Evolutionary conservation across 2,113 vertebrate species (phyloP), one percentile per base, ranked within the genome.

Genomic region (Meleagris gallopavo): DNA sequence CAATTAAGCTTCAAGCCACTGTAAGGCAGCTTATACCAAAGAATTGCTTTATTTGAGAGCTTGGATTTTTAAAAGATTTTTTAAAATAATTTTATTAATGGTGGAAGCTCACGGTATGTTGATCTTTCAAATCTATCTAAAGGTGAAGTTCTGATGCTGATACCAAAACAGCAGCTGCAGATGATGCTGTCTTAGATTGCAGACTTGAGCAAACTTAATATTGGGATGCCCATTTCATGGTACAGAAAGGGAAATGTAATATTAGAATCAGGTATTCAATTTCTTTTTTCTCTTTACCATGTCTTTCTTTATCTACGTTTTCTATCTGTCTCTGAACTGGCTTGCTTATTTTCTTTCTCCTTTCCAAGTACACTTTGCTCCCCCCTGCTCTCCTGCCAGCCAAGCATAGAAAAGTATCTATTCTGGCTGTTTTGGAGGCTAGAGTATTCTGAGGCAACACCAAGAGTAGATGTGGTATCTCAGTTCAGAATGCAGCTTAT

Each of bases 1-100:
- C 67, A 94, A 74, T 94, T 95, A 95, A 89, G 94, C n/a, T 80
- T 81, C 60, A 80, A 69, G 25, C 67, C 85, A 25, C 80, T 67
- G 43, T 38, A 87, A 19, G 87, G 17, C 29, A 88, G 19, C 43
- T 92, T 60, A 64, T 88, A 64, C 79, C 11, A 64, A 85, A 71
- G 16, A 91, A 76, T 91, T 83, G 62, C 60, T 85, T 93, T 11
- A 80, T 88, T 62, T 88, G 64, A 80, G 58, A n/a, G 48, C 43
- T 87, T 92, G 19, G 16, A 7, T 86, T 20, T 11, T 58, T n/a
- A n/a, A 9, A 29, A 54, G 9, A 17, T 54, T n/a, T 32, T 32
- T 15, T 34, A 29, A 29, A 54, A 29, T 30, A 54, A 85, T 70
- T 83, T 25, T 43, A 0, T 86, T 67, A 94, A 54, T 40, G 43